A percentile compares a stretch with the other conserved stretches of the same genome.
Conservation (phyloP, 2,113 vertebrate species). For the Danio rerio region DNA sequence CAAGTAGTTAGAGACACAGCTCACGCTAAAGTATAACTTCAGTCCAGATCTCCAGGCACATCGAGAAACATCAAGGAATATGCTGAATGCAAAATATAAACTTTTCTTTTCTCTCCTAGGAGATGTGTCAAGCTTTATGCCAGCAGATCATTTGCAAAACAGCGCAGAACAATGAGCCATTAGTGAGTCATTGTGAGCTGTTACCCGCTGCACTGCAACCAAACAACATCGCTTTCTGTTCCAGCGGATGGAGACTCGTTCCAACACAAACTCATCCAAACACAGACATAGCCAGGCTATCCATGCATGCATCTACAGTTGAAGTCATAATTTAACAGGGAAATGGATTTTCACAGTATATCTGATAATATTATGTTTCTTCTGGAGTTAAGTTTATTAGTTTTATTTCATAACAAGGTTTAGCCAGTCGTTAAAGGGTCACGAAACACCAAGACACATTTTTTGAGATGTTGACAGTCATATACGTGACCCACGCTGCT, state of each 20-base stretch:
- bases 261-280: background rate
- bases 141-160: slow-evolving; percentile 19
- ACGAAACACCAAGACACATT: too few relatives aligned
- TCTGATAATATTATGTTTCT: too few relatives aligned
- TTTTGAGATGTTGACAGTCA: too few relatives aligned
- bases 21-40: background rate
- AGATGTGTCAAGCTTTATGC: slow-evolving; percentile 3
- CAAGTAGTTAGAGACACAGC: background rate
- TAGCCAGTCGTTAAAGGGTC: too few relatives aligned
- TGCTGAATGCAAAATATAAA: background rate
- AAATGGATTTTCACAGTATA: too few relatives aligned
- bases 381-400: too few relatives aligned
- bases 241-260: background rate
- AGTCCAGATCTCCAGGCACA: background rate
- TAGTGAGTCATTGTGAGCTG: background rate
- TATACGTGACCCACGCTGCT: too few relatives aligned
- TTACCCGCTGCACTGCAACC: background rate
- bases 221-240: background rate
- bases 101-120: background rate
- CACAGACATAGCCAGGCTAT: background rate
- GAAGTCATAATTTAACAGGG: too few relatives aligned
- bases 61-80: background rate
- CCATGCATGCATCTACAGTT: background rate
- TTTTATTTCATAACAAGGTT: too few relatives aligned
- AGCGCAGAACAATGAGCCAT: slow-evolving; percentile 13